Conservation (phyloP, 2,797 vertebrate species). For the Mormyrops boulengeri region DNA sequence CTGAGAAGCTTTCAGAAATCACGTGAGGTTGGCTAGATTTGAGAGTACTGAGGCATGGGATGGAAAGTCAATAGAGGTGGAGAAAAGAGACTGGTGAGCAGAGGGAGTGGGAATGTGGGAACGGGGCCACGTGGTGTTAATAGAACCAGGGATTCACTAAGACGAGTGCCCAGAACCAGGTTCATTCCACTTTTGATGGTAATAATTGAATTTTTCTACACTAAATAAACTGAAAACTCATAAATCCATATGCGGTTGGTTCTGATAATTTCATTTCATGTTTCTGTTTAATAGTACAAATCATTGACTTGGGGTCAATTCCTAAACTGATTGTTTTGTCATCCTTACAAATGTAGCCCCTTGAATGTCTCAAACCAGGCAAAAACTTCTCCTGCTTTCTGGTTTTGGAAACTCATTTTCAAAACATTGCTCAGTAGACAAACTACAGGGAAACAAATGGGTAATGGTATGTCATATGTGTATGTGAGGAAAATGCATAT, state of each 20-base stretch:
- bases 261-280: neutral
- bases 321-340: neutral
- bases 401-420: slow-evolving; percentile 24
- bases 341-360: neutral
- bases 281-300: neutral
- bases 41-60: slow-evolving; percentile 37
- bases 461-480: neutral
- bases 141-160: slow-evolving; percentile 48
- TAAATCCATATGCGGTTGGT: slow-evolving; percentile 17
- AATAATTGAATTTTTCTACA: slow-evolving; percentile 46
- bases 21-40: slow-evolving; percentile 39
- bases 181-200: slow-evolving; percentile 43
- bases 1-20: slow-evolving; percentile 51
- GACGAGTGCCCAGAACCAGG: slow-evolving; percentile 37
- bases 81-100: slow-evolving; percentile 20
- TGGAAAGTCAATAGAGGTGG: slow-evolving; percentile 47
- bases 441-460: slow-evolving; percentile 10
- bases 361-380: neutral
- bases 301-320: neutral
- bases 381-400: neutral
- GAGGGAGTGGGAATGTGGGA: slow-evolving; percentile 23
- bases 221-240: slow-evolving; percentile 32
- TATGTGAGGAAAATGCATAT: neutral
- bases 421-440: slow-evolving; percentile 15
- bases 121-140: slow-evolving; percentile 45